Evolutionary conservation across 2,113 vertebrate genomes (phyloP), one percentile per base, ranked within the genome.

Genomic region (Trichomycterus rosablanca): DNA sequence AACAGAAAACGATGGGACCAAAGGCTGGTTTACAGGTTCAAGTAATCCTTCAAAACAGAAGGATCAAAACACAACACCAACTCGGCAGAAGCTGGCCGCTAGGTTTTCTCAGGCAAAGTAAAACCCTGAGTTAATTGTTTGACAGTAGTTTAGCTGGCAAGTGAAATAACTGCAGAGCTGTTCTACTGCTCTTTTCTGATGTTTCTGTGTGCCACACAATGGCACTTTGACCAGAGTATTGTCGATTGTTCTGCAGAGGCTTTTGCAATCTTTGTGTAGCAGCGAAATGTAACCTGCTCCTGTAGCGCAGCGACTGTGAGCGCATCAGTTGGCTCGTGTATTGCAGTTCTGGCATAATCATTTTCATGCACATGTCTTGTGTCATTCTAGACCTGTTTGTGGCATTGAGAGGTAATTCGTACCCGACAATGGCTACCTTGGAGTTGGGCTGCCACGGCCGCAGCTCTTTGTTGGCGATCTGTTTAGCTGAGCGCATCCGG

Each of bases 391-490:
- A 60, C 40, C 71, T 23, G 57, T 69, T 68, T 43, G 85, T 42
- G 70, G 45, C 7, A 42, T 87, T 89, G 3, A 22, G 24, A 0
- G 89, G 90, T n/a, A 91, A 80, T 51, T 93, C 90, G 2, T 93
- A 93, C 30, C 92, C 92, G 64, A 91, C 79, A 19, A 93, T 93
- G 71, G 84, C 80, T 7, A 92, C 92, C 42, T 90, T 89, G 20
- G 76, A 72, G 20, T 83, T 91, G 2, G 92, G 91, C 76, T 92
- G 87, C 91, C 90, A 93, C 0, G 92, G 92, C 1, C 90, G 86
- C 44, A 93, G 82, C 2, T 90, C 85, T 63, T 90, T 90, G 80
- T 92, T 89, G 63, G 84, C 84, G 68, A 93, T 93, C 76, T 92
- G 81, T 0, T 78, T 72, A 0, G 87, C 87, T 0, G 86, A 82